A percentile compares a stretch with the other conserved stretches of the same genome.
These are phyloP conservation scores for Nymphalis urticae DNA, from an alignment of 2,888 invertebrate species.

Conservation along the genomic window DNA sequence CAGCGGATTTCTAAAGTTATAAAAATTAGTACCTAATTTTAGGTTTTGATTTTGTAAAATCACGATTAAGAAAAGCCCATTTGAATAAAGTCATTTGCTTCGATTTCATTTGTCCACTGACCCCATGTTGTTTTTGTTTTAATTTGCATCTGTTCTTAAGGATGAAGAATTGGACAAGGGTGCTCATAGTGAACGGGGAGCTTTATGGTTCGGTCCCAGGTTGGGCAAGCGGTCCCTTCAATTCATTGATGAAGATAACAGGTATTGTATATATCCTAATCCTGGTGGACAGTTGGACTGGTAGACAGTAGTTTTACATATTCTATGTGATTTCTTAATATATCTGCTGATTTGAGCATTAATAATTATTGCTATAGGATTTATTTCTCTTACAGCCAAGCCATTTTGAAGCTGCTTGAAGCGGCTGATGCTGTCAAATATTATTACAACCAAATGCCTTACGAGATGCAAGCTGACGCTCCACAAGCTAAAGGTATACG, in stretches of 20 bases:
- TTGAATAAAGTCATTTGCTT: neutral
- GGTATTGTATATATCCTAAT: constrained; percentile 45
- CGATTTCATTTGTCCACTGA: neutral
- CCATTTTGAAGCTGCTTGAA: constrained; percentile 59
- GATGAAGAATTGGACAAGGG: constrained; percentile 56
- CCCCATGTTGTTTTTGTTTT: too few relatives aligned
- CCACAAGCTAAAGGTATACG: constrained; percentile 45
- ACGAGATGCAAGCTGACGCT: constrained; percentile 56
- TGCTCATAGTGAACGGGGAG: constrained; percentile 59
- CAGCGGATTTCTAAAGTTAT: too few relatives aligned
- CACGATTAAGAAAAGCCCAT: too few relatives aligned
- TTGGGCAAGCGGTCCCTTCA: constrained; percentile 64
- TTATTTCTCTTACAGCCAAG: constrained; percentile 50
- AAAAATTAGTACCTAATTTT: too few relatives aligned
- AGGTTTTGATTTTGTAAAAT: too few relatives aligned
- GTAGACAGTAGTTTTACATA: too few relatives aligned
- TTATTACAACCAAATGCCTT: constrained; percentile 67
- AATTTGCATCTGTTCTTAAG: constrained; percentile 42
- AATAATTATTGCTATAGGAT: neutral
- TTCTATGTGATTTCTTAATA: too few relatives aligned
- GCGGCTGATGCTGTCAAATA: constrained; percentile 67
- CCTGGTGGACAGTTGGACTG: too few relatives aligned
- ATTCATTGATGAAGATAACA: constrained; percentile 53
- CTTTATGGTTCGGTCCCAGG: constrained; percentile 73
- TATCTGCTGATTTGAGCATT: too few relatives aligned